Conservation (phyloP, 53 echinoderm and acorn worm species). For the Patiria pectinifera region DNA sequence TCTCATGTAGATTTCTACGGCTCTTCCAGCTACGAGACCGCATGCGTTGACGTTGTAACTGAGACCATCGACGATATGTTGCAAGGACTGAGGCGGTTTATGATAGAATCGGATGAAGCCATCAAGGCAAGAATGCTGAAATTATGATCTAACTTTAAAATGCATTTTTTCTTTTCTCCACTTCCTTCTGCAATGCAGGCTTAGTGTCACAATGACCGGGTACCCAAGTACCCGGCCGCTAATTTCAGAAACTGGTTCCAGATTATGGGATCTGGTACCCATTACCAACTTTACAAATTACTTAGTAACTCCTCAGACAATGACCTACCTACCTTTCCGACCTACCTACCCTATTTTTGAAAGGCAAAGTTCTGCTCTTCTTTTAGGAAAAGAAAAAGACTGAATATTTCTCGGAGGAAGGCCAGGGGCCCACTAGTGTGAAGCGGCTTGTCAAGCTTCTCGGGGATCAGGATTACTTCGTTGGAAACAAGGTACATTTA, state of each 20-base stretch:
- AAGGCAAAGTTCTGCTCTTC: not conserved
- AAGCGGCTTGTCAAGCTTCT: constrained; percentile 23
- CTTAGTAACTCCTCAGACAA: too few species aligned
- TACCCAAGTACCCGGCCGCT: too few species aligned
- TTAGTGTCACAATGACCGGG: too few species aligned
- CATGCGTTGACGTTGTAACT: constrained; percentile 52
- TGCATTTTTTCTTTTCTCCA: too few species aligned
- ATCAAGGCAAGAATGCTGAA: constrained; percentile 24
- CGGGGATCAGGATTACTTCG: constrained; percentile 3
- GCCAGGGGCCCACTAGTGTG: not conserved
- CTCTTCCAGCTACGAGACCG: constrained; percentile 45
- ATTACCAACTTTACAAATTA: too few species aligned
- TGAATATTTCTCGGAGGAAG: constrained; percentile 24
- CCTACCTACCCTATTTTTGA: too few species aligned
- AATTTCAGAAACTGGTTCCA: too few species aligned
- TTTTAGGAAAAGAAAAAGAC: constrained; percentile 20
- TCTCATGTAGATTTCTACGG: constrained; percentile 48
- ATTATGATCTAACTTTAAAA: too few species aligned
- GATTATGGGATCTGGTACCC: too few species aligned
- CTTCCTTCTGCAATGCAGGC: too few species aligned
- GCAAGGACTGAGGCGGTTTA: constrained; percentile 43
- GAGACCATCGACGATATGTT: constrained; percentile 62
- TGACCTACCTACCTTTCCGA: too few species aligned
- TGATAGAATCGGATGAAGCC: constrained; percentile 39
- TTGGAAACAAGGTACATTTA: constrained; percentile 32